Conservation (phyloP, 2,888 invertebrate genomes). For the Pinctada fucata region DNA sequence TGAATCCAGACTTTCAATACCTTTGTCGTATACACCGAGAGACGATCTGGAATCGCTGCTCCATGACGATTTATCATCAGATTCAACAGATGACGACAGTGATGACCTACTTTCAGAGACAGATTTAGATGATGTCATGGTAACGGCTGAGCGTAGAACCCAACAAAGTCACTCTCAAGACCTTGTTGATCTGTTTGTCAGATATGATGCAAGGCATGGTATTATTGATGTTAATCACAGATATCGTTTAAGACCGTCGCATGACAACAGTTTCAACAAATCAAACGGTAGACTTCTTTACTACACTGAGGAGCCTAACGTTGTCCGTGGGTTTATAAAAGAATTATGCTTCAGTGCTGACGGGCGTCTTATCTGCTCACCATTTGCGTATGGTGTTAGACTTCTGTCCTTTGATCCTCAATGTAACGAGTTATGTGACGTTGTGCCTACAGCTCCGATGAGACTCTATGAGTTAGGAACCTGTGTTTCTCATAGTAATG, state of each 20-base stretch:
- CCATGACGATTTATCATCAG: conserved; percentile 23
- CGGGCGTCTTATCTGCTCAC: conserved; percentile 93
- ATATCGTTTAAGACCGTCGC: conserved; percentile 3
- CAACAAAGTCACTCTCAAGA: conserved; percentile 10
- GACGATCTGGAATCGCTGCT: conserved; percentile 25
- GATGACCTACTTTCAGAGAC: conserved; percentile 18
- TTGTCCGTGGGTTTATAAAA: conserved; percentile 94
- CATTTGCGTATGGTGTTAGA: conserved; percentile 91
- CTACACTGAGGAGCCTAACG: conserved; percentile 90
- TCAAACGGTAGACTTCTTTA: conserved; percentile 87
- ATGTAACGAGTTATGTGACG: conserved; percentile 87
- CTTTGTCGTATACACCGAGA: background rate
- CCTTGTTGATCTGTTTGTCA: conserved; percentile 21
- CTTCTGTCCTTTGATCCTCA: conserved; percentile 87
- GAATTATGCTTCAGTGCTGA: conserved; percentile 94
- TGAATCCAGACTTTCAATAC: background rate
- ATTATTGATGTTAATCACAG: conserved; percentile 28
- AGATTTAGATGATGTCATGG: conserved; percentile 8
- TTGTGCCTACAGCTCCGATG: conserved; percentile 78
- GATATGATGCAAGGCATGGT: conserved; percentile 16
- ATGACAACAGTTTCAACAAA: background rate
- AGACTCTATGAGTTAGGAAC: conserved; percentile 83
- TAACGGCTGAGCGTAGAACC: background rate
- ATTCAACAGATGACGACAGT: conserved; percentile 21
- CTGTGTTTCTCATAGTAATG: conserved; percentile 87